These are phyloP conservation scores for Setophaga kirtlandii DNA, from an alignment of 2,113 vertebrate genomes.

Conservation along the genomic window DNA sequence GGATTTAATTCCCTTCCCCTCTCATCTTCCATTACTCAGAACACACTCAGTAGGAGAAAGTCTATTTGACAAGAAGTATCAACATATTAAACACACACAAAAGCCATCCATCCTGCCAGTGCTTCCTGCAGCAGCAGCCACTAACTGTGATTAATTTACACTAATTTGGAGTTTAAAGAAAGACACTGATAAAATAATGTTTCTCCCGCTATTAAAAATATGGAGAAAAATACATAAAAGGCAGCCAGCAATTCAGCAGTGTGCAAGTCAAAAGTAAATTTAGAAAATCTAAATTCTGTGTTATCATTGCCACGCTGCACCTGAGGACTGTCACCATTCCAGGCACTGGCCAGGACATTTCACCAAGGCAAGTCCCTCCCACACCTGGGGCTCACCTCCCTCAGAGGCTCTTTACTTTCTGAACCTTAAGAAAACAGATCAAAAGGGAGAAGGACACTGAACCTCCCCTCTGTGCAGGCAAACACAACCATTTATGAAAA, in stretches of 20 bases:
- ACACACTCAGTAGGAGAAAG: background rate
- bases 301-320: background rate
- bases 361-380: background rate
- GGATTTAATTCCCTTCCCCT: constrained; percentile 28
- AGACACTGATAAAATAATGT: background rate
- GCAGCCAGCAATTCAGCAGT: background rate
- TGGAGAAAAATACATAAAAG: background rate
- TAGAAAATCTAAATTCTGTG: background rate
- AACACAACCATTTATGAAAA: background rate
- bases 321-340: background rate
- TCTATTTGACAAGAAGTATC: constrained; percentile 4
- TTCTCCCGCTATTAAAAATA: background rate
- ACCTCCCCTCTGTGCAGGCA: background rate
- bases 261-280: background rate
- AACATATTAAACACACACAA: constrained; percentile 26
- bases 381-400: background rate
- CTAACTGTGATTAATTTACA: constrained; percentile 14
- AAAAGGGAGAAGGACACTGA: background rate
- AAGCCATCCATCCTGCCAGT: background rate
- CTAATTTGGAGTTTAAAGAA: constrained; percentile 8
- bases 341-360: background rate
- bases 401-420: background rate
- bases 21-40: constrained; percentile 27
- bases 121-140: background rate
- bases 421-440: background rate